Percentiles rank a stretch among this genome's conserved stretches.
phyloP scores from a whole-genome alignment of 1,140 invertebrate genomes.

The Brachionus rotundiformis region DNA sequence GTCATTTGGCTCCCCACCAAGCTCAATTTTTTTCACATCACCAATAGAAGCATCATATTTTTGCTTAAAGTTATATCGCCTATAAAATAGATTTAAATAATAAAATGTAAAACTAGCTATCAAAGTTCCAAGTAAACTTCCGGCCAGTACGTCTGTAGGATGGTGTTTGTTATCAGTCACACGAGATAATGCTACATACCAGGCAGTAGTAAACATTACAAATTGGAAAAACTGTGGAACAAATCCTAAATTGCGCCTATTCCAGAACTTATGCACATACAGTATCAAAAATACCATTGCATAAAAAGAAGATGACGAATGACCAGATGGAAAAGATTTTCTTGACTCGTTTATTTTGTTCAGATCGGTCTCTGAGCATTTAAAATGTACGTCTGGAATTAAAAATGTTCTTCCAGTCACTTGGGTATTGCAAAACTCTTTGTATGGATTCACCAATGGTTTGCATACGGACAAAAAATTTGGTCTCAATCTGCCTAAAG shows the following conservation, averaged over 20 bases:
- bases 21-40: background rate
- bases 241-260: slow-evolving; percentile 13
- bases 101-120: slow-evolving; percentile 62
- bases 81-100: slow-evolving; percentile 42
- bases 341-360: slow-evolving; percentile 57
- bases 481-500: slow-evolving; percentile 82
- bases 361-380: slow-evolving; percentile 57
- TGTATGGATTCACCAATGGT: slow-evolving; percentile 57
- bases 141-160: slow-evolving; percentile 76
- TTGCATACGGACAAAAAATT: slow-evolving; percentile 77
- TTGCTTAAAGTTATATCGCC: slow-evolving; percentile 30
- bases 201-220: background rate
- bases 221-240: slow-evolving; percentile 42
- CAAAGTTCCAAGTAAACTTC: slow-evolving; percentile 67
- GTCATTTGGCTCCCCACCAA: background rate
- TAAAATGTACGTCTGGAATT: slow-evolving; percentile 63
- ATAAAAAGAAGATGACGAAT: slow-evolving; percentile 66
- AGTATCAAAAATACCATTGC: slow-evolving; percentile 31
- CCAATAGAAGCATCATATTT: slow-evolving; percentile 5
- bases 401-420: background rate
- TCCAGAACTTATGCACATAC: slow-evolving; percentile 18
- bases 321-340: slow-evolving; percentile 69
- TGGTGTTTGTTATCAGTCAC: slow-evolving; percentile 90
- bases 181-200: slow-evolving; percentile 68
- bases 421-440: slow-evolving; percentile 51